phyloP scores from a whole-genome alignment of 2,888 invertebrate genomes.

The Cryptocheilus praepositus region DNA sequence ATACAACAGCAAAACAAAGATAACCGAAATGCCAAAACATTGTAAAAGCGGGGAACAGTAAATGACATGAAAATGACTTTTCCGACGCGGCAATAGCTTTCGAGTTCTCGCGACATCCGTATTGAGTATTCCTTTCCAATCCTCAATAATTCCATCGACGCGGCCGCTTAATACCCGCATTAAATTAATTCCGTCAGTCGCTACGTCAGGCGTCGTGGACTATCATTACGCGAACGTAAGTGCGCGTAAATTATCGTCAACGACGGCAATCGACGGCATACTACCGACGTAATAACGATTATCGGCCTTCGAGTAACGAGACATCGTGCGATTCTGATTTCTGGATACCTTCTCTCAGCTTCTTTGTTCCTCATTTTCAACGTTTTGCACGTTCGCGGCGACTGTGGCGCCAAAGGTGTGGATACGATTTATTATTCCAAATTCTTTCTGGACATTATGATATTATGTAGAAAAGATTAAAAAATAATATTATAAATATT shows the following conservation, averaged over 20 bases:
- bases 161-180: conserved; percentile 14
- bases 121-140: conserved; percentile 4
- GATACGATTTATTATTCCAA: too few species aligned
- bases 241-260: conserved; percentile 28
- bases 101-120: conserved; percentile 2
- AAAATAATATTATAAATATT: too few species aligned
- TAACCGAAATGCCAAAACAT: too few species aligned
- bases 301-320: conserved; percentile 29
- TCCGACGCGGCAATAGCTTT: too few species aligned
- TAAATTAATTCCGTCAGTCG: conserved; percentile 26
- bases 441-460: conserved; percentile 7
- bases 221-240: conserved; percentile 29
- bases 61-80: too few species aligned
- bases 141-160: too few species aligned
- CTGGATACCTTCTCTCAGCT: neutral
- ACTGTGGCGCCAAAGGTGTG: too few species aligned
- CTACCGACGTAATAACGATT: conserved; percentile 32
- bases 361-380: neutral
- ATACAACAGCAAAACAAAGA: too few species aligned
- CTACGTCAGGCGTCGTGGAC: conserved; percentile 27
- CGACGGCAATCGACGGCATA: conserved; percentile 25
- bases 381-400: too few species aligned
- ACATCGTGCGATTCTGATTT: conserved; percentile 10
- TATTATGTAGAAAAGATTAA: too few species aligned
- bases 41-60: too few species aligned